phyloP scores from a whole-genome alignment of 2,888 invertebrate genomes.

The Andrena hattorfiana region DNA sequence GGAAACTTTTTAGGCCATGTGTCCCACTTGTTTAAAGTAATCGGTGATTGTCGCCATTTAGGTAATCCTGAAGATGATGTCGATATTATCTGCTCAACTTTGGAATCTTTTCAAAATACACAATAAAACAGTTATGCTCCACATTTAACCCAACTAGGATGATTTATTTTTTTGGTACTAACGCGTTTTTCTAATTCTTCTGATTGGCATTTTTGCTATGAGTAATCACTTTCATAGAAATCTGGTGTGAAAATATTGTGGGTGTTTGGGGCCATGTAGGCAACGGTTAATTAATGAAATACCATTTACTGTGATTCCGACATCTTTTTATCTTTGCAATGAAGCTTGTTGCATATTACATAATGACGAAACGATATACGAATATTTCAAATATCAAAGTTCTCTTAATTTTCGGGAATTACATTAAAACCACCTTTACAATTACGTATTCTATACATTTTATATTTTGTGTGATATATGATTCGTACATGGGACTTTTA shows the following conservation, averaged over 20 bases:
- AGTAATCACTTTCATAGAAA: background rate
- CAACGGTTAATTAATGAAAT: background rate
- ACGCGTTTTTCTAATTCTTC: background rate
- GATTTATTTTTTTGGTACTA: background rate
- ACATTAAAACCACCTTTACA: background rate
- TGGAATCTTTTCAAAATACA: background rate
- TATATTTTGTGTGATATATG: background rate
- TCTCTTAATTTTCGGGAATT: background rate
- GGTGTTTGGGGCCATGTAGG: background rate
- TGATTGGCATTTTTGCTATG: background rate
- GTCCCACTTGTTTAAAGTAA: slow-evolving; percentile 68
- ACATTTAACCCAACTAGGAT: background rate
- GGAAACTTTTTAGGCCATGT: slow-evolving; percentile 69
- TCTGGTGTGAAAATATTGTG: background rate
- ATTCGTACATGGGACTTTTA: slow-evolving; percentile 8
- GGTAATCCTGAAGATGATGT: slow-evolving; percentile 77
- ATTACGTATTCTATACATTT: background rate
- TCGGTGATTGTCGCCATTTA: slow-evolving; percentile 79
- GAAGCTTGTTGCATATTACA: slow-evolving; percentile 24
- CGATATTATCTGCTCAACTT: slow-evolving; percentile 13
- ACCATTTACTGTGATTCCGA: background rate
- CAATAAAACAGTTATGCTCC: background rate
- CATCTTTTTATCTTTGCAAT: slow-evolving; percentile 6
- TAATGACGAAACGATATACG: background rate
- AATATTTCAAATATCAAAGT: no score